These are phyloP conservation scores for Sebastes kiyomatsui DNA, from an alignment of 2,797 vertebrate genomes.

Conservation along the genomic window DNA sequence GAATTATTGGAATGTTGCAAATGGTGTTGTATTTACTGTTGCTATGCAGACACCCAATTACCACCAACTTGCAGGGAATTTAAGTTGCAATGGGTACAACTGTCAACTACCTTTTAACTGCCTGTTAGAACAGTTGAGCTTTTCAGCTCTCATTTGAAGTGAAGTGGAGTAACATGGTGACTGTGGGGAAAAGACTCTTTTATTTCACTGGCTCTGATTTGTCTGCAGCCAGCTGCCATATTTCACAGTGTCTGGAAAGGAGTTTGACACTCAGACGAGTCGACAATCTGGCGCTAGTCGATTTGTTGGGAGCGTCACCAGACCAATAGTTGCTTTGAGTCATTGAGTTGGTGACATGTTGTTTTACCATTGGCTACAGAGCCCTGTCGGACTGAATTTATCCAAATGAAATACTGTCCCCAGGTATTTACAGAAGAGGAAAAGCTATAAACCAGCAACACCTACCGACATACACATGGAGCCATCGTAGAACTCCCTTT, in stretches of 20 bases:
- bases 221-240: slow-evolving; percentile 34
- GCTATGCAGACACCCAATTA: neutral
- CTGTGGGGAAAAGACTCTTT: neutral
- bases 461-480: slow-evolving; percentile 30
- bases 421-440: slow-evolving; percentile 55
- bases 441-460: slow-evolving; percentile 43
- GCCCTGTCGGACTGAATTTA: neutral
- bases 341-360: neutral
- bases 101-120: neutral
- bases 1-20: neutral
- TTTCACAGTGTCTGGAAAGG: slow-evolving; percentile 15
- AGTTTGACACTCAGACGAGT: neutral
- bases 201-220: neutral
- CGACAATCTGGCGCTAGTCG: neutral
- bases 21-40: neutral
- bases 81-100: neutral
- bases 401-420: slow-evolving; percentile 45
- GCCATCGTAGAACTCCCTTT: slow-evolving; percentile 26
- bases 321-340: neutral
- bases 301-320: neutral
- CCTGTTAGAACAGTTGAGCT: neutral
- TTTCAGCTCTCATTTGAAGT: neutral
- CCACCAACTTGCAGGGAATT: neutral
- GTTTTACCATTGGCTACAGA: slow-evolving; percentile 10
- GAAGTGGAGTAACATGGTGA: neutral